Conservation (phyloP, 2,888 invertebrate species). For the Caenorhabditis panamensis region DNA sequence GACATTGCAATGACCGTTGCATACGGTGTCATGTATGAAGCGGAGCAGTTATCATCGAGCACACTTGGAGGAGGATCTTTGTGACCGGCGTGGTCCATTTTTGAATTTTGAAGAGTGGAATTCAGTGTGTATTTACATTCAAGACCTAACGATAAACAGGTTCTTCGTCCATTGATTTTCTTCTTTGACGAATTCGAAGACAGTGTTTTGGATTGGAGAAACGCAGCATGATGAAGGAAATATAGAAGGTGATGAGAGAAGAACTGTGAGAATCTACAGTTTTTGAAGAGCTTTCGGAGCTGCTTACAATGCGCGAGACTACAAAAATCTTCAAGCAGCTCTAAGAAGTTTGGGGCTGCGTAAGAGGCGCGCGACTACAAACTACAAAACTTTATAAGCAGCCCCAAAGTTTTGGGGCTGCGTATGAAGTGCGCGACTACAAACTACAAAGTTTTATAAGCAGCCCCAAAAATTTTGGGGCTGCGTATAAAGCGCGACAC, state of each 20-base stretch:
- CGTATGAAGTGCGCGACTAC: too few relatives aligned
- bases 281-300: too few relatives aligned
- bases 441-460: too few relatives aligned
- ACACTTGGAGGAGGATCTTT: slow-evolving; percentile 26
- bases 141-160: slow-evolving; percentile 25
- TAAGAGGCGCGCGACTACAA: too few relatives aligned
- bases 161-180: slow-evolving; percentile 37
- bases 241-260: neutral
- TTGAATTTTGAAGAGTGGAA: neutral
- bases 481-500: too few relatives aligned
- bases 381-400: too few relatives aligned
- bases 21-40: slow-evolving; percentile 78
- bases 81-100: slow-evolving; percentile 13
- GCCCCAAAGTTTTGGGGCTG: too few relatives aligned
- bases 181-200: slow-evolving; percentile 38
- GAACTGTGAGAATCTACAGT: too few relatives aligned
- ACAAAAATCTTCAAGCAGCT: too few relatives aligned
- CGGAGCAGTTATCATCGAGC: slow-evolving; percentile 64
- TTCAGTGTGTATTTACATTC: slow-evolving; percentile 18
- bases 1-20: slow-evolving; percentile 77
- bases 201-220: neutral
- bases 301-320: too few relatives aligned
- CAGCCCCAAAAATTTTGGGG: too few relatives aligned
- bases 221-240: slow-evolving; percentile 32
- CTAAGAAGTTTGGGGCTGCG: too few relatives aligned